Percentiles rank a stretch among this genome's conserved stretches.
phyloP scores from a whole-genome alignment of 2,797 vertebrate species.

The Sebastes aleutianus region DNA sequence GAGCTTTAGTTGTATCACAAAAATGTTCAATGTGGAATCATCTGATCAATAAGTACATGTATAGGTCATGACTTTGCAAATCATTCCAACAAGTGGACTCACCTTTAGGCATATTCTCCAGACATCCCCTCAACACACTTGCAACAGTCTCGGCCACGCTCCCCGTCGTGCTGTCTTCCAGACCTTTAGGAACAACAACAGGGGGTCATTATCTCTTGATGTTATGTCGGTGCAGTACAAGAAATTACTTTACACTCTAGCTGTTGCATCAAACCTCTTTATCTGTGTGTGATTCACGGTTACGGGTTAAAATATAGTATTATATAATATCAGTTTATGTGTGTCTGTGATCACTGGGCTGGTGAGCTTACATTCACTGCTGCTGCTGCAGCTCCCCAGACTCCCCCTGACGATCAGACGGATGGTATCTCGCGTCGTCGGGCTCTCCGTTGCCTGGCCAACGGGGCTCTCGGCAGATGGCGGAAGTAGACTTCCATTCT shows the following conservation, averaged over 20 bases:
- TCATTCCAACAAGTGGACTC: conserved; percentile 29
- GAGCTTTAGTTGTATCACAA: not conserved
- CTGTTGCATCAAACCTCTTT: not conserved
- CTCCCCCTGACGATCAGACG: conserved; percentile 97
- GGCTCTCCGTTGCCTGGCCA: conserved; percentile 81
- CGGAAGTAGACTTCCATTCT: conserved; percentile 85
- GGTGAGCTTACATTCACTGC: conserved; percentile 93
- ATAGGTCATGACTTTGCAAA: not conserved
- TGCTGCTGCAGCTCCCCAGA: conserved; percentile 97
- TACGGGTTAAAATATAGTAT: not conserved
- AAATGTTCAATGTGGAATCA: not conserved
- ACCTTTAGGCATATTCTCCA: conserved; percentile 95
- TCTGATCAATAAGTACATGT: not conserved
- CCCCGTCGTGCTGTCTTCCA: conserved; percentile 94
- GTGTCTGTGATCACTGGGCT: not conserved
- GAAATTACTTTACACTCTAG: not conserved
- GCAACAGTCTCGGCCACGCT: conserved; percentile 93
- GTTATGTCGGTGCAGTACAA: not conserved
- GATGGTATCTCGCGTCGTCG: conserved; percentile 89
- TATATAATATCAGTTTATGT: not conserved
- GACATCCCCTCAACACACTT: conserved; percentile 91
- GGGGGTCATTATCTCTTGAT: not conserved
- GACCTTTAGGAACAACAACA: conserved; percentile 76
- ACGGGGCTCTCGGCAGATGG: conserved; percentile 85
- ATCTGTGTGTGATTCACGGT: not conserved